Conservation (phyloP, 2,888 invertebrate genomes). For the Agrypnus murinus region DNA sequence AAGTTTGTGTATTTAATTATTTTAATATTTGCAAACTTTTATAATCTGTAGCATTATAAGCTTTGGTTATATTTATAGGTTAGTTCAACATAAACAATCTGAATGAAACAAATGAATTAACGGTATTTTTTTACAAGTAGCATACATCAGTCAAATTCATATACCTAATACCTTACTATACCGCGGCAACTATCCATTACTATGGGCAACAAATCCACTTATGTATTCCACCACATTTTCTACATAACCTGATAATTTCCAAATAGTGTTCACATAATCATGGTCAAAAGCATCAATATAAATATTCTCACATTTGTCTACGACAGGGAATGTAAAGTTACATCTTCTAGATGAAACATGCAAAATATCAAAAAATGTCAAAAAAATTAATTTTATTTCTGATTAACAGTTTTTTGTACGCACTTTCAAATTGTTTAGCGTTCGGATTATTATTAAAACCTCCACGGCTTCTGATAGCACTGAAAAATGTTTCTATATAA, state of each 20-base stretch:
- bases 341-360: constrained; percentile 22
- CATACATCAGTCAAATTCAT: too few relatives aligned
- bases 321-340: not conserved
- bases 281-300: constrained; percentile 5
- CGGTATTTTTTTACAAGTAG: too few relatives aligned
- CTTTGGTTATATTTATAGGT: too few relatives aligned
- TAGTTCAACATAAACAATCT: too few relatives aligned
- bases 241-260: constrained; percentile 29
- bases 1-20: too few relatives aligned
- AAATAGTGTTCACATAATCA: constrained; percentile 11
- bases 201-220: constrained; percentile 40
- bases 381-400: constrained; percentile 38
- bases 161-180: too few relatives aligned
- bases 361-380: constrained; percentile 32
- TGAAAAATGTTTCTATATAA: constrained; percentile 52
- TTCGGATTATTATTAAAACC: constrained; percentile 53
- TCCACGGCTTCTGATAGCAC: constrained; percentile 47
- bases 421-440: constrained; percentile 50
- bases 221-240: constrained; percentile 46
- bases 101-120: too few relatives aligned
- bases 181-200: too few relatives aligned
- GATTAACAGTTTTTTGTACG: constrained; percentile 52
- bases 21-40: too few relatives aligned
- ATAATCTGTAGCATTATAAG: too few relatives aligned
- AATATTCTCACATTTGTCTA: not conserved